phyloP scores from a whole-genome alignment of 2,888 invertebrate species.

The Nysson spinosus region DNA sequence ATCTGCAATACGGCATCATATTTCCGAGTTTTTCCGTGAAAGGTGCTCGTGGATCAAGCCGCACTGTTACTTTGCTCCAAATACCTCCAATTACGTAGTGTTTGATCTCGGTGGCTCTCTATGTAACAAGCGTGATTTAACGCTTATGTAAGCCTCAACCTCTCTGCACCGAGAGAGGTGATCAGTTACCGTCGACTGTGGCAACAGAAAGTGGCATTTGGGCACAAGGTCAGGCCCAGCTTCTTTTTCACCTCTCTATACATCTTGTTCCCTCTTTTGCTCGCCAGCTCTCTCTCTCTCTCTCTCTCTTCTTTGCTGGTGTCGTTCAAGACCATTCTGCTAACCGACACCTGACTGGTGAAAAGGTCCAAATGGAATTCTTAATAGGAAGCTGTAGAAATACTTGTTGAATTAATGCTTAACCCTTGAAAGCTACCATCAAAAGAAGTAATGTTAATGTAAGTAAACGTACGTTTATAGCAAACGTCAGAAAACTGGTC shows the following conservation, averaged over 20 bases:
- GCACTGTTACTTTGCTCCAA: conserved; percentile 58
- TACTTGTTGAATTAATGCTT: conserved; percentile 22
- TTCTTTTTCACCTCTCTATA: conserved; percentile 29
- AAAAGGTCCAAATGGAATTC: conserved; percentile 40
- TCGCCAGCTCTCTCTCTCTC: neutral
- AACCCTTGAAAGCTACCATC: no score
- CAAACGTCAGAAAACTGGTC: no score
- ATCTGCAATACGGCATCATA: neutral
- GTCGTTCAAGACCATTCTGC: conserved; percentile 47
- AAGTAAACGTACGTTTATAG: no score
- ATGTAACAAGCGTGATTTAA: conserved; percentile 60
- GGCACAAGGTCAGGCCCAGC: conserved; percentile 62
- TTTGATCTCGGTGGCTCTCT: conserved; percentile 17
- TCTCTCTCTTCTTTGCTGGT: conserved; percentile 20
- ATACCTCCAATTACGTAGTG: conserved; percentile 53
- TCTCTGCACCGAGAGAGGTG: conserved; percentile 30
- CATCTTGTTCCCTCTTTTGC: neutral
- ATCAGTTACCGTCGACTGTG: conserved; percentile 42
- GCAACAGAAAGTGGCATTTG: conserved; percentile 63
- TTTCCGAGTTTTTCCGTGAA: conserved; percentile 11
- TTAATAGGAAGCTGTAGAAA: conserved; percentile 55
- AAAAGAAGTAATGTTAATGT: no score
- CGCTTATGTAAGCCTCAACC: conserved; percentile 57
- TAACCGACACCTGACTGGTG: conserved; percentile 40
- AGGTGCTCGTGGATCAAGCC: conserved; percentile 13